Evolutionary conservation across 2,797 vertebrate genomes (phyloP), one percentile per base, ranked within the genome.

Genomic region (Gambelia wislizenii): DNA sequence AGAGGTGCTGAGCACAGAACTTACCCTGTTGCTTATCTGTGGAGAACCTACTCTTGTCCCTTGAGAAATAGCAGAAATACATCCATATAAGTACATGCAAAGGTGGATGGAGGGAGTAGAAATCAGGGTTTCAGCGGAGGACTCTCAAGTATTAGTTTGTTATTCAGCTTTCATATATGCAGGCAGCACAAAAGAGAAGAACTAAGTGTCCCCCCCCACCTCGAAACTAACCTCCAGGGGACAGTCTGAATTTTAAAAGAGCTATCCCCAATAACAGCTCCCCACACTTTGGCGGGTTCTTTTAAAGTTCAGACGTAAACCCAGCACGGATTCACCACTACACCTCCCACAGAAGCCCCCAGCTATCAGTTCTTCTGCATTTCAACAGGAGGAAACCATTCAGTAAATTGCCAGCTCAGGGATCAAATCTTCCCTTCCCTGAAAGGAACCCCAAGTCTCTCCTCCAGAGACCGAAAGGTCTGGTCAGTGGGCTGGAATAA

Each of bases 121-220:
- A 4, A 20, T 64, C 72, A 74, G 84, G 61, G 33, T 10, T 78
- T 79, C 91, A 6, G 87, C 91, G 93, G 90, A 69, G 77, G 81
- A 82, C 54, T 54, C 13, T 5, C 87, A 1, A 13, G 91, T 86
- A 92, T 95, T 94, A 94, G 91, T 95, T 44, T 89, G 91, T 95
- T 94, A 95, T 1, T 1, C 8, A 67, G 33, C 61, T 74, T 86
- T 91, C 0, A 3, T 56, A 0, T 47, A 39, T 13, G 33, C n/a
- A 84, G 27, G 67, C 54, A 79, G 39, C 1, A n/a, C 8, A 78
- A 74, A 74, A 33, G 64, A 27, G 42, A 33, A 69, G 7, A 9
- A 14, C 36, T 52, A 30, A 12, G 20, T 18, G 6, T 18, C 70
- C 36, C 5, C 52, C 33, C 30, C 67, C 52, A 1, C 3, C n/a